Base-by-base conservation (phyloP, 1,140 invertebrate genomes). In the Conus betulinus region DNA sequence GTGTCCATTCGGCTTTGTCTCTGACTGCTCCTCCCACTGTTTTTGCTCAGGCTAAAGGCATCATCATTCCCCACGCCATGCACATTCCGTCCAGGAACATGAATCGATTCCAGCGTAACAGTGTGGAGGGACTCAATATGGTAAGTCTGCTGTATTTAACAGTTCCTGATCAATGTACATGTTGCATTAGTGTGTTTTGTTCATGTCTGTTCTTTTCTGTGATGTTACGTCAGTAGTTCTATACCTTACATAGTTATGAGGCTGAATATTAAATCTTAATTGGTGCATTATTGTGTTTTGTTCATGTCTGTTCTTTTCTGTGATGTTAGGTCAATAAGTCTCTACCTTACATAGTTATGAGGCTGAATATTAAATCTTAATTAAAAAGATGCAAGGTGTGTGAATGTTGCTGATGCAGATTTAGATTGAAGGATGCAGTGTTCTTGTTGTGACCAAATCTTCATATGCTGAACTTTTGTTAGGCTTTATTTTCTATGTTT, bases 71-170 rank as follows among this genome's bases (percentile, higher is more conserved):
- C 93, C 95, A 96, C 39, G 23, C 88, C 15, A n/a, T 78, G 10
- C 81, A 71, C 87, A 88, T 96, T 92, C 93, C 97, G 91, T 96
- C 97, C 86, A 96, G 96, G 92, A 96, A 97, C 86, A 97, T 98
- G 95, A 96, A 92, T 20, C 86, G 91, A n/a, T 92, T 90, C 67
- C 93, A 93, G 57, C 89, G 97, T 87, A 98, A 97, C 91, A 98
- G 97, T 84, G 97, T 98, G 39, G 97, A 98, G 95, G 97, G 97
- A 63, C 96, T 98, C 5, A 98, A 98, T 95, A 97, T 97, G 94
- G 95, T 94, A 90, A 90, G 90, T 90, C 27, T 83, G 17, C 67
- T 63, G 39, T 39, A 39, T 39, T 39, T 39, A 39, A 39, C 39
- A 39, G 39, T 39, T 39, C 39, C 3, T 39, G 3, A 39, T 39